Base-by-base conservation (phyloP, 53 echinoderm and acorn worm species). In the Echinarachnius parma region DNA sequence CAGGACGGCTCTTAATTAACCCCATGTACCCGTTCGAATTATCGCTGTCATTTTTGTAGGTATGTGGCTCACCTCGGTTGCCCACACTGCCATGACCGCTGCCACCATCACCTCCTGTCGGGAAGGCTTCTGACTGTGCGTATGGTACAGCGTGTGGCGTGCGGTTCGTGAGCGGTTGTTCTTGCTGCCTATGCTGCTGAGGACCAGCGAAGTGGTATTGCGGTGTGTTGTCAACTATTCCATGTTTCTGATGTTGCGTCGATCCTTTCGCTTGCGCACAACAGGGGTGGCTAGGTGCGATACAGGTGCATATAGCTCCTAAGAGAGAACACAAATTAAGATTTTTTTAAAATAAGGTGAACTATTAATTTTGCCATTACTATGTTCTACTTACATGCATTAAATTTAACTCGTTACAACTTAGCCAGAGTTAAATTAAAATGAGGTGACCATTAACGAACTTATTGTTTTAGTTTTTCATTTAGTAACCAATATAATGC, bases 301-400 rank as follows among this genome's bases (percentile, higher is more conserved):
- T 31, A 46, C 70, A 70, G 24, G 70, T 70, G 30, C 70, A 70
- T 25, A 70, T 23, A 35, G 70, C 70, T 11, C 35, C 70, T 70
- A 24, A 32, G 36, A 53, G 10, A 20, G 33, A 68, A 68, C 9
- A 50, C 9, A 4, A 50, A 19, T n/a, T n/a, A n/a, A 9, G 42
- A 42, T 42, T 9, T 9, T 42, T 9, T 9, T 42, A 42, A 42
- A 9, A 42, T 9, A 9, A n/a, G n/a, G n/a, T n/a, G n/a, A n/a
- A n/a, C n/a, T n/a, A n/a, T n/a, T n/a, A n/a, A n/a, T n/a, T n/a
- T n/a, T n/a, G n/a, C n/a, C n/a, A n/a, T n/a, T n/a, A n/a, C n/a
- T n/a, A n/a, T n/a, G n/a, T n/a, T n/a, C n/a, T n/a, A n/a, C n/a
- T n/a, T n/a, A n/a, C n/a, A n/a, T n/a, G n/a, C n/a, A n/a, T n/a